Percentiles rank a stretch among this genome's conserved stretches.
These are phyloP conservation scores for Synergus umbraculus DNA, from an alignment of 2,888 invertebrate species.

Conservation along the genomic window DNA sequence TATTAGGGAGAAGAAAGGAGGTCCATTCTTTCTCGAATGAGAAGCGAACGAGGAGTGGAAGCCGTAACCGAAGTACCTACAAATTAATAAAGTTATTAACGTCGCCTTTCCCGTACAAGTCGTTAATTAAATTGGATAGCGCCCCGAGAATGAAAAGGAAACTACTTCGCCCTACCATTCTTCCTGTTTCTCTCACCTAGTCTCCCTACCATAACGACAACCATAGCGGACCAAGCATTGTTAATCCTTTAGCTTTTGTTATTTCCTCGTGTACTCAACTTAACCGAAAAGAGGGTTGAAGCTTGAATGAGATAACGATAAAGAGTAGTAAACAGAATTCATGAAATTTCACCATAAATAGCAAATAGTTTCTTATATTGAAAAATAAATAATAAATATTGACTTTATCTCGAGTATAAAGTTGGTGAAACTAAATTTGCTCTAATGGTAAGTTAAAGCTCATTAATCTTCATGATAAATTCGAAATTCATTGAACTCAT, in stretches of 20 bases:
- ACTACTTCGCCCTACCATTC: conserved; percentile 10
- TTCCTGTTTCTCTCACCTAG: conserved; percentile 25
- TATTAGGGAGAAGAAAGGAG: neutral
- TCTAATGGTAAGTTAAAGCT: no score
- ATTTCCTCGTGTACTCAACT: neutral
- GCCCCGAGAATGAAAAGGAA: conserved; percentile 39
- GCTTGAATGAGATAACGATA: neutral
- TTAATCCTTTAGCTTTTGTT: conserved; percentile 21
- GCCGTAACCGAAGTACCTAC: conserved; percentile 43
- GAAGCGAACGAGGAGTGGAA: neutral
- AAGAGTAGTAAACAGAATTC: neutral
- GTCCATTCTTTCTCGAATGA: conserved; percentile 18
- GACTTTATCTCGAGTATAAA: no score
- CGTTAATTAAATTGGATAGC: conserved; percentile 64
- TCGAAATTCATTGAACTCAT: neutral
- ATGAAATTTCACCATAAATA: neutral
- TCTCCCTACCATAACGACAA: neutral
- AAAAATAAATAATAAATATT: no score
- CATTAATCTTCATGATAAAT: neutral
- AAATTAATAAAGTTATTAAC: conserved; percentile 67
- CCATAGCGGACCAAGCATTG: conserved; percentile 15
- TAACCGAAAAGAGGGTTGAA: neutral
- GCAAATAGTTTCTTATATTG: no score
- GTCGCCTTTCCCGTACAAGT: conserved; percentile 55
- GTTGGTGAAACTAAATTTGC: no score